Evolutionary conservation across 1,140 invertebrate species (phyloP).

Genomic region (Rhyzopertha dominica): DNA sequence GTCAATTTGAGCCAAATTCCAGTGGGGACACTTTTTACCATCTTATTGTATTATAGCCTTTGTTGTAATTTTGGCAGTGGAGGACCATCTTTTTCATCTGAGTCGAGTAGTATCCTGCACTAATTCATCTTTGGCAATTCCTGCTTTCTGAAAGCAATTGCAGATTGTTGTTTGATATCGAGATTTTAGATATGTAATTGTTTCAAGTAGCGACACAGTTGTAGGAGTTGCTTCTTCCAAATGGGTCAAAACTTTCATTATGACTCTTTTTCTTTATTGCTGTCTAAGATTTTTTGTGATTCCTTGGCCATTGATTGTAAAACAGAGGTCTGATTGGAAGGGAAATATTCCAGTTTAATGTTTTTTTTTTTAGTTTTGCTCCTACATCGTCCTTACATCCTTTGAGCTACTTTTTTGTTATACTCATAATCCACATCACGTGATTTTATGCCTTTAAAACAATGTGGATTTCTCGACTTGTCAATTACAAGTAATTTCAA

Average conservation of each 20-base stretch:
- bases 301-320: slow-evolving; percentile 47
- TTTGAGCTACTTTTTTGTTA: too few relatives aligned
- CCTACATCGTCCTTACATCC: too few relatives aligned
- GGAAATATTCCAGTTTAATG: slow-evolving; percentile 26
- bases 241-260: slow-evolving; percentile 12
- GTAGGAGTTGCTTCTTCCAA: slow-evolving; percentile 15
- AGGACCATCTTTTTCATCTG: slow-evolving; percentile 13
- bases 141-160: slow-evolving; percentile 14
- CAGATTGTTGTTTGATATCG: slow-evolving; percentile 6
- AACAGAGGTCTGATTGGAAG: slow-evolving; percentile 45
- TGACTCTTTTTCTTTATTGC: slow-evolving; percentile 31
- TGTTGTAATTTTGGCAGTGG: slow-evolving; percentile 14
- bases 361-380: too few relatives aligned
- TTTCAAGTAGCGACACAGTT: slow-evolving; percentile 12
- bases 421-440: too few relatives aligned
- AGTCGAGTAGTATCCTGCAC: slow-evolving; percentile 10
- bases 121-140: slow-evolving; percentile 16
- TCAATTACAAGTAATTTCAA: too few relatives aligned
- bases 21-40: too few relatives aligned
- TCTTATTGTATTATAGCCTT: too few relatives aligned
- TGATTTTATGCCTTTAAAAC: too few relatives aligned
- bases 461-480: too few relatives aligned
- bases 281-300: slow-evolving; percentile 41
- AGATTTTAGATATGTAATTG: slow-evolving; percentile 13
- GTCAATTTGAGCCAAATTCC: too few relatives aligned